Evolutionary conservation across 2,797 vertebrate genomes (phyloP).

Genomic region (Clarias pachynema): DNA sequence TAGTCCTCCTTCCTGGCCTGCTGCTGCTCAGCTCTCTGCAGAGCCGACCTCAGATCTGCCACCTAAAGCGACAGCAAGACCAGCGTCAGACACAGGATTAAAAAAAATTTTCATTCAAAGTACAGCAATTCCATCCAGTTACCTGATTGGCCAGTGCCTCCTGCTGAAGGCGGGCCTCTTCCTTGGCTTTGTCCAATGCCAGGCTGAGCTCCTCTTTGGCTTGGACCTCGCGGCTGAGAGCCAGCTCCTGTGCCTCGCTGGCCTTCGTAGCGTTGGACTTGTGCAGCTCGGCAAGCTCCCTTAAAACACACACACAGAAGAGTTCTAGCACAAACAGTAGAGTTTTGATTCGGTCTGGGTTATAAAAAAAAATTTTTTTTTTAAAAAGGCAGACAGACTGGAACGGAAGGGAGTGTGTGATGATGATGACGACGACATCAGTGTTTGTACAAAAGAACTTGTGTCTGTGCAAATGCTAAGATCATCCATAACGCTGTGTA

Average conservation of each 20-base stretch:
- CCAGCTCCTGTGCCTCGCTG: constrained; percentile 89
- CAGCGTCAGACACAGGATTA: neutral
- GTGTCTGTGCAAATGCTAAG: neutral
- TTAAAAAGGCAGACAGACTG: neutral
- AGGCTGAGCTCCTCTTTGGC: constrained; percentile 88
- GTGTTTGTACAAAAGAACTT: neutral
- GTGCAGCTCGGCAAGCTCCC: constrained; percentile 94
- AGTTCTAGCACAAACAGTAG: neutral
- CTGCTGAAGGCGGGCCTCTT: constrained; percentile 89
- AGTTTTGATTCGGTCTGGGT: neutral
- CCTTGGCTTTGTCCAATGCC: constrained; percentile 86
- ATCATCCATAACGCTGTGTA: neutral
- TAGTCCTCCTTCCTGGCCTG: constrained; percentile 96
- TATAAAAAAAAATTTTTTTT: neutral
- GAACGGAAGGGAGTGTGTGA: neutral
- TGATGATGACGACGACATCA: neutral
- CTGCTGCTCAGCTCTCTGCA: constrained; percentile 93
- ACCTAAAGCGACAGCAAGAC: constrained; percentile 75
- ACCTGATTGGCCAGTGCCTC: constrained; percentile 91
- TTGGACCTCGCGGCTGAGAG: constrained; percentile 84
- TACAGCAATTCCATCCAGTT: constrained; percentile 6
- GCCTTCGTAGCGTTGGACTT: constrained; percentile 90
- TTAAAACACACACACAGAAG: constrained; percentile 59
- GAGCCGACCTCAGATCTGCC: constrained; percentile 86
- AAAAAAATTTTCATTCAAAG: neutral